Evolutionary conservation across 2,888 invertebrate species (phyloP), one percentile per base, ranked within the genome.

Genomic region (Melanostoma mellinum): DNA sequence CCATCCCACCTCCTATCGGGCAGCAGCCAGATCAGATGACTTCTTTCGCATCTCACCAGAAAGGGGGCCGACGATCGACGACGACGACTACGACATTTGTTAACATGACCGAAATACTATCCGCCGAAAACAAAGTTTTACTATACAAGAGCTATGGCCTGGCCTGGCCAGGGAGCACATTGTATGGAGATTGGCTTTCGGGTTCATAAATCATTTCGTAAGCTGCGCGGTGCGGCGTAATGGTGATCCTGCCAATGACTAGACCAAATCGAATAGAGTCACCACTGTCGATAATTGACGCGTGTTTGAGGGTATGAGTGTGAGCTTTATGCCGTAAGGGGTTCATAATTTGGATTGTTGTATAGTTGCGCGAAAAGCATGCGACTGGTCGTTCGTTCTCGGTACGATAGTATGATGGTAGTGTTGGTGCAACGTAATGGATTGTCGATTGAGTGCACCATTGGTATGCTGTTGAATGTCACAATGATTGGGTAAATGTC

Each of bases 401-500:
- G 44, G 38, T 35, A 2, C 9, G 5, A 52, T 35, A 35, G 33
- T 60, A 6, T 46, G 44, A 6, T 35, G 61, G 40, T 52, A 40
- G 35, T 42, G 53, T 52, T 50, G 38, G 44, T 61, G 40, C 20
- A 73, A 53, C 33, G 60, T 38, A 40, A 10, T 20, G 20, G 32
- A 42, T 10, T 46, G 55, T 38, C 79, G 50, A 84, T 71, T 71
- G 84, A 75, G 60, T 75, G 79, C 79, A 79, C 79, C 40, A 58
- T 48, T 71, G 84, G 84, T 75, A 84, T 84, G 84, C 74, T 71
- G 71, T 74, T 79, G 84, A 84, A 84, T 84, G 84, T 75, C 79
- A 84, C 84, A 78, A 75, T 79, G 69, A 71, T 67, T 84, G 84
- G 84, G 71, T 84, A 84, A 84, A 84, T 84, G 84, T 84, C 84